Evolutionary conservation across 2,797 vertebrate genomes (phyloP).

Genomic region (Strix occidentalis): DNA sequence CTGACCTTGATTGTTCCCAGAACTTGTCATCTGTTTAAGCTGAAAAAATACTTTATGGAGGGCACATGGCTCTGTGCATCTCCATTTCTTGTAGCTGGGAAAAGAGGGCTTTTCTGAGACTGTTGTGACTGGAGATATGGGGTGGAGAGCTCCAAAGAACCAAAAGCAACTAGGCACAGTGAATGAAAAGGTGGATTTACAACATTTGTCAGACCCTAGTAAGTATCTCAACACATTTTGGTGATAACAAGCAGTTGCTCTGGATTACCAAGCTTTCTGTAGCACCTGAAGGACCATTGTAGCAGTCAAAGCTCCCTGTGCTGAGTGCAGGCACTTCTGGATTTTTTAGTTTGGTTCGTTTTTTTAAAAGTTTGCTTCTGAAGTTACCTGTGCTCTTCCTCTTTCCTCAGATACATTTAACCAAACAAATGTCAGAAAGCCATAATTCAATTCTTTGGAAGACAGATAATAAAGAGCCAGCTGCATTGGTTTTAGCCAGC

Average conservation of each 20-base stretch:
- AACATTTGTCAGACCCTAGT: not conserved
- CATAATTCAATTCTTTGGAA: not conserved
- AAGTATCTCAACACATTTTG: not conserved
- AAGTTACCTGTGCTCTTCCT: not conserved
- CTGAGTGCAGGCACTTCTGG: not conserved
- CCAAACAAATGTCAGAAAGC: not conserved
- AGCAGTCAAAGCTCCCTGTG: not conserved
- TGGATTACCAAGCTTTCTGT: not conserved
- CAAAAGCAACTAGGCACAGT: not conserved
- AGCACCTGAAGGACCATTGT: not conserved
- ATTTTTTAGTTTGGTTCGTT: not conserved
- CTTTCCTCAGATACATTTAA: not conserved
- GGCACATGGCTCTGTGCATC: not conserved
- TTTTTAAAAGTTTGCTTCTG: not conserved
- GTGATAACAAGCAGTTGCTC: not conserved
- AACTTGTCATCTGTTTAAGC: not conserved
- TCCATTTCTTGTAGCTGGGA: not conserved
- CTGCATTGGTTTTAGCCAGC: not conserved
- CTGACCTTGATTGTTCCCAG: not conserved
- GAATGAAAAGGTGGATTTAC: not conserved
- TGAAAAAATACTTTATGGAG: not conserved
- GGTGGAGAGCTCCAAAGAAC: not conserved
- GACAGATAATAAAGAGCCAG: not conserved
- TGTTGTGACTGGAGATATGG: accelerated
- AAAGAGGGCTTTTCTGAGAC: not conserved